A percentile compares a stretch with the other conserved stretches of the same genome.
phyloP scores from a whole-genome alignment of 2,113 vertebrate genomes.

The Balaeniceps rex region DNA sequence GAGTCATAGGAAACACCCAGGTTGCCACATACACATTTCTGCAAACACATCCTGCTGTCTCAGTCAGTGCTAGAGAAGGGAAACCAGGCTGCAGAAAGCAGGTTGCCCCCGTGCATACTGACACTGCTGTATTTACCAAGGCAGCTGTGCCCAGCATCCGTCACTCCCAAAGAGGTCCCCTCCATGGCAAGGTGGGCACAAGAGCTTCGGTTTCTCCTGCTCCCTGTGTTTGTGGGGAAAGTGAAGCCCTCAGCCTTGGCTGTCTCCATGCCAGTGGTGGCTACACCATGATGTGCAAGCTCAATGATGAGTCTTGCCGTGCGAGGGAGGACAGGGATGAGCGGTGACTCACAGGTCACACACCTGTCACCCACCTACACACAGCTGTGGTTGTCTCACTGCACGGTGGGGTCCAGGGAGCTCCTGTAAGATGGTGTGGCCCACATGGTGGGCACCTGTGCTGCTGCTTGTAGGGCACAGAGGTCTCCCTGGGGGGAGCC shows the following conservation, averaged over 20 bases:
- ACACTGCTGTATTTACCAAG: not conserved
- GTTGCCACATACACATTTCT: not conserved
- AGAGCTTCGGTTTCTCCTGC: not conserved
- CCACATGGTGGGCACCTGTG: not conserved
- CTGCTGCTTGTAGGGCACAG: not conserved
- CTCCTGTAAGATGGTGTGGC: not conserved
- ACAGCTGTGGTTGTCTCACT: not conserved
- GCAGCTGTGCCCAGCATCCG: not conserved
- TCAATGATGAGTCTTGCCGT: not conserved
- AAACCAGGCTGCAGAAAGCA: not conserved
- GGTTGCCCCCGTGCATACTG: not conserved
- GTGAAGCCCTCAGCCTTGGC: not conserved
- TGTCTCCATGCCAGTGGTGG: too few relatives aligned
- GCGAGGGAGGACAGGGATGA: not conserved
- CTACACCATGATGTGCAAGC: too few relatives aligned
- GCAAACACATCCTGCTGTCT: not conserved
- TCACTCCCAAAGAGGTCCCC: not conserved
- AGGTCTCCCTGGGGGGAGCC: too few relatives aligned
- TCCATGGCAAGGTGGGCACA: not conserved
- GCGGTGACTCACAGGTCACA: not conserved
- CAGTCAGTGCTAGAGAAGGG: not conserved
- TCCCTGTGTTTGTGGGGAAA: not conserved
- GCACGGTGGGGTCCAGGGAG: not conserved
- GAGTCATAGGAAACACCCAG: not conserved
- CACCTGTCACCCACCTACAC: not conserved